Evolutionary conservation across 2,113 vertebrate species (phyloP).

Genomic region (Hydrolagus affinis): DNA sequence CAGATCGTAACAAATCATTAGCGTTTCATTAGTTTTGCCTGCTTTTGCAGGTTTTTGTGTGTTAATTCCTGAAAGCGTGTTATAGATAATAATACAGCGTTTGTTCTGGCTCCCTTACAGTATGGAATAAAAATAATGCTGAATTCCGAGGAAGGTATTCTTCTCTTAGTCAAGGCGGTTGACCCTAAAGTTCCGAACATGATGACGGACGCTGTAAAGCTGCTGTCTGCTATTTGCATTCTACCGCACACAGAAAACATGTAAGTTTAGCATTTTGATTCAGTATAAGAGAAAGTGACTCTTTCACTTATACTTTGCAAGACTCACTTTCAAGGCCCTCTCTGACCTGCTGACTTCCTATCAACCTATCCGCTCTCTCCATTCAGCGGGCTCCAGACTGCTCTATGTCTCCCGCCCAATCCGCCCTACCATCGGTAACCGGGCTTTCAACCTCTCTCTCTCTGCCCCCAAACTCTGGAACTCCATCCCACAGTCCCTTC

Average conservation of each 20-base stretch:
- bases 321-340: no score
- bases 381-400: no score
- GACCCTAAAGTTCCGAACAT: constrained; percentile 69
- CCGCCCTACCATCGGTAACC: no score
- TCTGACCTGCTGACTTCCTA: no score
- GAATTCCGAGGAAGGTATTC: constrained; percentile 67
- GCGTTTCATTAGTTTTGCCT: not conserved
- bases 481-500: no score
- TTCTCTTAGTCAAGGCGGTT: constrained; percentile 71
- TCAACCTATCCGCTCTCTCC: no score
- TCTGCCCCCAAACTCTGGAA: no score
- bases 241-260: constrained; percentile 70
- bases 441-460: no score
- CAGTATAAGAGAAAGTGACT: not conserved
- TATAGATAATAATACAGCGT: not conserved
- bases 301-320: not conserved
- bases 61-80: not conserved
- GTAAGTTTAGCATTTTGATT: constrained; percentile 50
- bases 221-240: constrained; percentile 81
- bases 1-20: not conserved
- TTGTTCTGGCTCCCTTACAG: constrained; percentile 44
- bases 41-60: not conserved
- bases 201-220: constrained; percentile 79
- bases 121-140: constrained; percentile 80
- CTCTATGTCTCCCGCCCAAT: no score